Evolutionary conservation across 2,113 vertebrate genomes (phyloP), one percentile per base, ranked within the genome.

Genomic region (Barbus barbus): DNA sequence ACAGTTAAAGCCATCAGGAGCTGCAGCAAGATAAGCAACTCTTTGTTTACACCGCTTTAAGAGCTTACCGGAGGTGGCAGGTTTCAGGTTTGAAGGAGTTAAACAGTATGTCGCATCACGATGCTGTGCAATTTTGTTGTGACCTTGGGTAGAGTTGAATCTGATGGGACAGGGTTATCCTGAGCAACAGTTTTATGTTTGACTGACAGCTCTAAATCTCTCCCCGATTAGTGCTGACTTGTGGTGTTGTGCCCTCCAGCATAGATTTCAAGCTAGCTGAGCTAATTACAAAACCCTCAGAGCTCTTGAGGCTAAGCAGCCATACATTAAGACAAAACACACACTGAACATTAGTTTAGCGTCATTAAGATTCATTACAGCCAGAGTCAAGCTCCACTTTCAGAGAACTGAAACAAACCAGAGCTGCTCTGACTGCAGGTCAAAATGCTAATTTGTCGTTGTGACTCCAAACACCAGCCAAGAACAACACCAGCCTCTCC

Each of bases 1-100:
- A 36, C 61, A 78, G 75, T 84, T 77, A 60, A 61, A 82, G 53
- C 60, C 31, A 63, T 85, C 51, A 33, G 56, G 26, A 69, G 61
- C 53, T n/a, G 22, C 33, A 72, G 80, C 16, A 26, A 65, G 80
- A 85, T 85, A 77, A 82, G 46, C 11, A 36, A 56, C 20, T 53
- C 26, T 51, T 24, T 67, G 60, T 81, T 81, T 81, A 67, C 38
- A 48, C 61, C 48, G 77, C 61, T 18, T 48, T 41, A 81, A 44
- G 41, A 67, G 60, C 44, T 65, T 46, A 81, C 61, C 1, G 3
- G 18, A 67, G 44, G 24, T 44, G 69, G 38, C 2, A 9, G 36
- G 60, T 78, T 38, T 78, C 13, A 60, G 33, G 13, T 78, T 78
- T 58, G 3, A 24, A 11, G 53, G 53, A 7, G 53, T 53, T 61